Evolutionary conservation across 2,797 vertebrate genomes (phyloP).

Genomic region (Scolopax bukidnonensis): DNA sequence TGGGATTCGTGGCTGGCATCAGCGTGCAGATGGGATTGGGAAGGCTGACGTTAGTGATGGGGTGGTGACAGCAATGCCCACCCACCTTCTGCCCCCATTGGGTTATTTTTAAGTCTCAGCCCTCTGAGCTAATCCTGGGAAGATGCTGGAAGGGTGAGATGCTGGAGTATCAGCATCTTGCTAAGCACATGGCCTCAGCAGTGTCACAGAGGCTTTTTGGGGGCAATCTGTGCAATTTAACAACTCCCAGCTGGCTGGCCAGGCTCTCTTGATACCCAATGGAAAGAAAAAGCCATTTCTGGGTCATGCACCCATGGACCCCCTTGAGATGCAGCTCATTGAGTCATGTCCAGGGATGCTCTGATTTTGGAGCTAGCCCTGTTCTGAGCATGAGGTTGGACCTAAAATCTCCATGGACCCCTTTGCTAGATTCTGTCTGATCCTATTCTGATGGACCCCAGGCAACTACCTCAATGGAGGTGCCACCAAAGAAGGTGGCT

Average conservation of each 20-base stretch:
- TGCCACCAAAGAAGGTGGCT: not conserved
- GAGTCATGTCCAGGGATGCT: not conserved
- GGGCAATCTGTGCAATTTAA: not conserved
- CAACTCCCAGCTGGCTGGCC: not conserved
- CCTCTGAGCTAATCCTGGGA: not conserved
- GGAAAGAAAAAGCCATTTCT: not conserved
- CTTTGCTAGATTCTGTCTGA: not conserved
- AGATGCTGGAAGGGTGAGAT: not conserved
- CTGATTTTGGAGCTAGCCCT: not conserved
- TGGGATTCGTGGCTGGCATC: rapidly evolving
- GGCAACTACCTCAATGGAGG: not conserved
- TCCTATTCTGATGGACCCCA: not conserved
- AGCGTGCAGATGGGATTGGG: not conserved
- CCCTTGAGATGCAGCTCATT: not conserved
- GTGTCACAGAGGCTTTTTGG: not conserved
- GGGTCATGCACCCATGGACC: not conserved
- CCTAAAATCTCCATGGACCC: not conserved
- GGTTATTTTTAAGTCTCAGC: not conserved
- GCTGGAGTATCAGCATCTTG: rapidly evolving
- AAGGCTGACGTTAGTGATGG: not conserved
- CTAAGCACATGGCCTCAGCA: rapidly evolving
- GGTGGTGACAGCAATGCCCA: not conserved
- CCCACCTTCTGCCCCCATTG: not conserved
- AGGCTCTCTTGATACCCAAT: not conserved
- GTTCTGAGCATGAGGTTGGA: not conserved